Evolutionary conservation across 2,113 vertebrate species (phyloP), one percentile per base, ranked within the genome.

Genomic region (Eptesicus fuscus): DNA sequence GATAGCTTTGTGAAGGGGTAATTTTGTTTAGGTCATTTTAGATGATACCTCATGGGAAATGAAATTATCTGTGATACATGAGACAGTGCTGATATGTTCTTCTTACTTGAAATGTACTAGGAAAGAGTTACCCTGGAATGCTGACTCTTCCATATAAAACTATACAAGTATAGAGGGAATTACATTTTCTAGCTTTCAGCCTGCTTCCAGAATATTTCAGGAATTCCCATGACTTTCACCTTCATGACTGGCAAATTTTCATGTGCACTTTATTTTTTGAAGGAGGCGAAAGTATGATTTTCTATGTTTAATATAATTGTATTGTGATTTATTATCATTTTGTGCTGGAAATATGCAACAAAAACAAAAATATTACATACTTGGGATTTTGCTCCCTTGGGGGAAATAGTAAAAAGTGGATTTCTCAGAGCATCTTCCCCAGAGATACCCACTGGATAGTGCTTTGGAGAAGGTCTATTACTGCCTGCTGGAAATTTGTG

Each of bases 1-100:
- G 99, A 99, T 96, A 99, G 99, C 35, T 99, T 99, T 20, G 99
- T 99, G 35, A 99, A 99, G 98, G 99, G 99, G 99, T 99, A 97
- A 95, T 16, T 28, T 90, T 32, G 56, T 92, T 77, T 61, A 78
- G 7, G 30, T 85, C 69, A 86, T 95, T 85, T 94, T 11, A 40
- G 35, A 67, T 59, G 17, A 86, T 71, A 49, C 18, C 56, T 84
- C 73, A 22, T 85, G 35, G 18, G 14, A 86, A 3, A 63, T 86
- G 18, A 95, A 92, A 69, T 2, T 4, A 42, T 65, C 51, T 56
- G 9, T 82, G 79, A 73, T 70, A 20, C 35, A 67, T 0, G 1
- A 88, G 40, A 74, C n/a, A 30, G 18, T 63, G 25, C 49, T 47
- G 37, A 47, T 40, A 2, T 51, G 37, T 37, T 93, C 73, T 61